Percentiles rank a stretch among this genome's conserved stretches.
Evolutionary conservation across 2,113 vertebrate species (phyloP).

Genomic region (Peromyscus polionotus): DNA sequence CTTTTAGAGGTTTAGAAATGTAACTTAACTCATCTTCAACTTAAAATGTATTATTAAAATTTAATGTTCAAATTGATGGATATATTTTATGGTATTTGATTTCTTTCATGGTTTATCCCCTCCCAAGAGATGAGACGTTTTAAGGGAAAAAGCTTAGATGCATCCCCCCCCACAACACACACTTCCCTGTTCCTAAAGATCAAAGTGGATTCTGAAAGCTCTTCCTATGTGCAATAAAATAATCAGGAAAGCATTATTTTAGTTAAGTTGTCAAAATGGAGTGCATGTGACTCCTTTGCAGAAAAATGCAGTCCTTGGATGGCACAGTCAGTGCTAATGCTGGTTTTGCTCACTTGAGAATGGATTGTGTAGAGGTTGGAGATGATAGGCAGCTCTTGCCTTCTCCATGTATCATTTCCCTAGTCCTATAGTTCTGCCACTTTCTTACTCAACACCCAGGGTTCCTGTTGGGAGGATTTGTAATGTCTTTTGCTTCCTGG

Average conservation of each 20-base stretch:
- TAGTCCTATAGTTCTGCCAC: neutral
- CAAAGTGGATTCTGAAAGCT: slow-evolving; percentile 11
- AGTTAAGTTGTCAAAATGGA: neutral
- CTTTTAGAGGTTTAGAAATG: slow-evolving; percentile 65
- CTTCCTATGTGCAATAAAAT: neutral
- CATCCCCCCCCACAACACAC: neutral
- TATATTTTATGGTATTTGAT: slow-evolving; percentile 77
- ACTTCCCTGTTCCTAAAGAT: slow-evolving; percentile 54
- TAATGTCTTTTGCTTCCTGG: neutral
- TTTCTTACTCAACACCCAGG: neutral
- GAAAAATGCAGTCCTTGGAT: neutral
- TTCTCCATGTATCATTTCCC: neutral
- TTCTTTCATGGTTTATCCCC: slow-evolving; percentile 73
- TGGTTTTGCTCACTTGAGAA: neutral
- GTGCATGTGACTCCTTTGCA: neutral
- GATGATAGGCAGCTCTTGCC: neutral
- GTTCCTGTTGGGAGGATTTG: neutral
- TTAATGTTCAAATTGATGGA: slow-evolving; percentile 77
- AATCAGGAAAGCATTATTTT: neutral
- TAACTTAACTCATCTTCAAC: slow-evolving; percentile 73
- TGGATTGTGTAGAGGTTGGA: too few relatives aligned
- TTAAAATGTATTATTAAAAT: slow-evolving; percentile 77
- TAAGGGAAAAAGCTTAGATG: slow-evolving; percentile 54
- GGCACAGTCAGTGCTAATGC: neutral
- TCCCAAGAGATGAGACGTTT: slow-evolving; percentile 14